phyloP scores from a whole-genome alignment of 92 coral and sea anemone species.

The Heliopora coerulea region DNA sequence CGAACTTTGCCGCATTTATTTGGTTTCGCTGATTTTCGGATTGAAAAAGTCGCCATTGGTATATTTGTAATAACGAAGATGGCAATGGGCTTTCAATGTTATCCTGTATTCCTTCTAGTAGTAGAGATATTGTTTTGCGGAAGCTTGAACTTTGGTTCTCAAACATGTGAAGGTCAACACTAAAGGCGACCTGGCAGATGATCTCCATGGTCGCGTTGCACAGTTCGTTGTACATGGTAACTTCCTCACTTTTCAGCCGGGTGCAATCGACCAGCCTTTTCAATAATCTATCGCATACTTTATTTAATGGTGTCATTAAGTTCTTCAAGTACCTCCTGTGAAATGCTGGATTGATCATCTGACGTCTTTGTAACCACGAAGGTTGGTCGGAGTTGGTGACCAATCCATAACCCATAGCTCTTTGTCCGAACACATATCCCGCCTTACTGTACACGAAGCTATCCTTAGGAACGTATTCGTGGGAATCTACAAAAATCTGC shows the following conservation, averaged over 20 bases:
- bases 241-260: constrained; percentile 52
- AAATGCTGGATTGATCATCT: constrained; percentile 79
- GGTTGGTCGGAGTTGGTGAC: constrained; percentile 58
- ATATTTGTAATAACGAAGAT: background rate
- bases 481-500: background rate
- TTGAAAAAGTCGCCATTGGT: constrained; percentile 51
- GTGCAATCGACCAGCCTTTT: constrained; percentile 47
- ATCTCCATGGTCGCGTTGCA: constrained; percentile 71
- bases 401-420: constrained; percentile 57
- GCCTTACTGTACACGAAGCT: constrained; percentile 23
- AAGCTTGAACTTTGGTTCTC: constrained; percentile 58
- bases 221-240: constrained; percentile 65
- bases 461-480: background rate
- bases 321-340: constrained; percentile 70
- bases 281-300: constrained; percentile 62
- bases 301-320: constrained; percentile 69
- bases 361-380: constrained; percentile 68
- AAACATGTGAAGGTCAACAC: constrained; percentile 57
- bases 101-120: constrained; percentile 51
- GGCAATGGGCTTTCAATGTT: constrained; percentile 46
- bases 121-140: constrained; percentile 52
- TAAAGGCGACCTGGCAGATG: constrained; percentile 85
- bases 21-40: constrained; percentile 43
- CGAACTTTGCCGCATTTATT: constrained; percentile 46
- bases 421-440: constrained; percentile 45